Evolutionary conservation across 2,113 vertebrate genomes (phyloP), one percentile per base, ranked within the genome.

Genomic region (Phylloscopus trochiloides): DNA sequence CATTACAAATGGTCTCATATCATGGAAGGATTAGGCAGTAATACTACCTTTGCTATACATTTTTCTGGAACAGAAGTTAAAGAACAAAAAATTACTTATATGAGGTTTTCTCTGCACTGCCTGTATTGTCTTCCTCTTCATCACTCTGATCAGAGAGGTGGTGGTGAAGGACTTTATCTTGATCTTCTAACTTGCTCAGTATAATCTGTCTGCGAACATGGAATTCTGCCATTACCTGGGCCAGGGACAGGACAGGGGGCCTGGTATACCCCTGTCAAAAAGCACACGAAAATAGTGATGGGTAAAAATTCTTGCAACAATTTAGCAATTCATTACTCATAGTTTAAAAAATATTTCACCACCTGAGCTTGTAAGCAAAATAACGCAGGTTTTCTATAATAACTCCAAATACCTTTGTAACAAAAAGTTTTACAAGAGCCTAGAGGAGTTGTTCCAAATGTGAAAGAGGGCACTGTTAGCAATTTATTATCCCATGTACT

Each of bases 141-240:
- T 98, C 97, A 54, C 97, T 97, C 59, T 97, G 88, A 94, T 98
- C 98, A 94, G 98, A 97, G 79, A 98, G 94, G 19, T 97, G 96
- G 52, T 96, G 97, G 86, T 97, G 98, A 90, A 98, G 98, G 58
- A 99, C 98, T 90, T 98, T 96, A 78, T 99, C 98, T 79, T 98
- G 98, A 87, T 98, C 98, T 95, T 99, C 98, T 81, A 98, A 96
- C 86, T 98, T 97, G 65, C 98, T 98, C 94, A 99, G 86, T 75
- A 98, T 97, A 96, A 99, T 98, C 42, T 98, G 98, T 77, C 98
- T 98, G 59, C 98, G 98, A 80, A 98, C 98, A 94, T 92, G 98
- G 95, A 99, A 99, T 91, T 98, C 97, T 43, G 98, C 98, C 95
- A 99, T 98, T 95, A 99, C 94, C 87, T 97, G 97, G 57, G 98